Conservation (phyloP, 2,797 vertebrate species). For the Acanthiza pusilla region DNA sequence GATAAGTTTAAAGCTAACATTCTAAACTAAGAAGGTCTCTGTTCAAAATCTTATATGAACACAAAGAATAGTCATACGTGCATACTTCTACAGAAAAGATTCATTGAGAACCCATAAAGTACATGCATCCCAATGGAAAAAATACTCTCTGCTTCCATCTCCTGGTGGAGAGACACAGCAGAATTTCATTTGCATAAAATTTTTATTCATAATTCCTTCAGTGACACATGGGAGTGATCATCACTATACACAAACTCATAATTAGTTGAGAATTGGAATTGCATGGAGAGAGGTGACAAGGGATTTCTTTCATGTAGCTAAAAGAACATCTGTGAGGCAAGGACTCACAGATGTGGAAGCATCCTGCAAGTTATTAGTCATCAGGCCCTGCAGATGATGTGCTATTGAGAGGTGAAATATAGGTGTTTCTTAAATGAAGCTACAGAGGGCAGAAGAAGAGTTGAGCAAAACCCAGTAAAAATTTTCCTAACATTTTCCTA, state of each 20-base stretch:
- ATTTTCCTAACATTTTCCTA: not conserved
- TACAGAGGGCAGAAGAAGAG: not conserved
- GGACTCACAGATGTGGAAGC: constrained; percentile 51
- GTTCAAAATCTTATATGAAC: not conserved
- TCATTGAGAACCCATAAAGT: not conserved
- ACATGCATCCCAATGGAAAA: not conserved
- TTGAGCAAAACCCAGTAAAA: not conserved
- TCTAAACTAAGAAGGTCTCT: not conserved
- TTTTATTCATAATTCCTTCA: constrained; percentile 45
- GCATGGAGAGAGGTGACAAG: constrained; percentile 45
- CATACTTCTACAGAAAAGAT: not conserved
- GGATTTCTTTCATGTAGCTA: constrained; percentile 58
- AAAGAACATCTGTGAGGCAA: constrained; percentile 53
- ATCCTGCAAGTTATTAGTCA: constrained; percentile 24
- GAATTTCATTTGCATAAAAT: constrained; percentile 14
- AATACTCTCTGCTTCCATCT: not conserved
- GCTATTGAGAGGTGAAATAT: constrained; percentile 1
- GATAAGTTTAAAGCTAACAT: not conserved
- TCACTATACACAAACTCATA: constrained; percentile 43
- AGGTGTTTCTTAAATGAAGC: not conserved
- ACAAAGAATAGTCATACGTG: not conserved
- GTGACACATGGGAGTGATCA: constrained; percentile 54
- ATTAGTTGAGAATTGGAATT: constrained; percentile 58
- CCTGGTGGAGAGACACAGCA: not conserved
- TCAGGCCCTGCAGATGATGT: not conserved